Evolutionary conservation across 2,797 vertebrate genomes (phyloP), one percentile per base, ranked within the genome.

Genomic region (Chloroceryle amazona): DNA sequence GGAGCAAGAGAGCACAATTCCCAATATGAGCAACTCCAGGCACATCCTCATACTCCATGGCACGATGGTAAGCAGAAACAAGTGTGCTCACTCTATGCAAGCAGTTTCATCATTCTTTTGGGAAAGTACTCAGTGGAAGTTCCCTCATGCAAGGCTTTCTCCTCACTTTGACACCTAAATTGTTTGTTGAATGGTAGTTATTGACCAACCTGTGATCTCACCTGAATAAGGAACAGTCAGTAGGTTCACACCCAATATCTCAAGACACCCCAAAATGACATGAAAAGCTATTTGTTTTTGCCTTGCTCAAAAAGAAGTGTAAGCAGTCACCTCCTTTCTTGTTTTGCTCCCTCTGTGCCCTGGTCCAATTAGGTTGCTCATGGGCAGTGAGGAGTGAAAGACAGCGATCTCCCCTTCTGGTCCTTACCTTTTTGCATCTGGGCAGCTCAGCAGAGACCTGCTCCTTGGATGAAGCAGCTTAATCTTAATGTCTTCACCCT

Each of bases 111-210:
- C 91, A 95, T 58, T 75, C 73, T 55, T 90, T 91, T 86, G 87
- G 95, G 87, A 93, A 96, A 94, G 65, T 91, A 93, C 81, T 95
- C 18, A 28, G 83, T 76, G 91, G 95, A 95, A 96, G 85, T 96
- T 94, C 88, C 93, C 70, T 55, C 61, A 72, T 76, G 82, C 35
- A 91, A 79, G 81, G 89, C 91, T 75, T 90, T 95, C 89, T 91
- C 82, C 90, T 91, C 41, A 13, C 61, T 49, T 57, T 20, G 44
- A 41, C 62, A 71, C 12, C n/a, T 87, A n/a, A 44, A 13, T 47
- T 70, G 25, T 74, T 89, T 61, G 57, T 23, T 67, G 79, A 78
- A 76, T 72, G 35, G 4, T 37, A 74, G 11, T 8, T 41, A 37
- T 41, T 42, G 3, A 54, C 28, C 33, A 70, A 58, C 10, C 12